These are phyloP conservation scores for Sebastes vulpes DNA, from an alignment of 2,797 vertebrate genomes.

Conservation along the genomic window DNA sequence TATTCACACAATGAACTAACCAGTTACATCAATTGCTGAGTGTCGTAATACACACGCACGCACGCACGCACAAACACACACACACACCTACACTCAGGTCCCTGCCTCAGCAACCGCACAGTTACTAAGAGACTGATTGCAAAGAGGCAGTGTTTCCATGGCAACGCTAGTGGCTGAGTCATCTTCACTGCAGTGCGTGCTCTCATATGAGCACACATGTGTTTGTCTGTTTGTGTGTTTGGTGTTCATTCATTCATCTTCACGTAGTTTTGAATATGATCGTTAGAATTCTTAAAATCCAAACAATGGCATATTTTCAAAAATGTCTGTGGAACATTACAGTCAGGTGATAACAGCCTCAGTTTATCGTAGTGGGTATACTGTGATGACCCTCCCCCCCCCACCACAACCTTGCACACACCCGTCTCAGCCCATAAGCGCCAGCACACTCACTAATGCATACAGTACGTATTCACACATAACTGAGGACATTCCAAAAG, in stretches of 20 bases:
- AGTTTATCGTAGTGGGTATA: not conserved
- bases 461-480: too few relatives aligned
- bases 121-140: slow-evolving; percentile 93
- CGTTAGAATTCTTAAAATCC: not conserved
- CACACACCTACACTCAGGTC: slow-evolving; percentile 61
- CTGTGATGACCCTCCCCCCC: too few relatives aligned
- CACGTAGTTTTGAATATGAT: not conserved
- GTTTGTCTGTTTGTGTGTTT: slow-evolving; percentile 30
- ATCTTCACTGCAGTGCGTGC: slow-evolving; percentile 86
- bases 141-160: slow-evolving; percentile 90
- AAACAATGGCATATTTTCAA: not conserved
- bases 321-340: not conserved
- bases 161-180: slow-evolving; percentile 91
- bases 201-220: slow-evolving; percentile 47
- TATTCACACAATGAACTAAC: not conserved
- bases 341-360: not conserved
- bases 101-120: slow-evolving; percentile 88
- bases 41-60: slow-evolving; percentile 11
- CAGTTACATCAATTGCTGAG: slow-evolving; percentile 9
- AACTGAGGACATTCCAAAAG: too few relatives aligned
- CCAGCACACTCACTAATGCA: too few relatives aligned
- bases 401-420: too few relatives aligned
- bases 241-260: slow-evolving; percentile 29
- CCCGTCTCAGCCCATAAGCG: too few relatives aligned
- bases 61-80: slow-evolving; percentile 5